These are phyloP conservation scores for Crotalus tigris DNA, from an alignment of 2,113 vertebrate genomes.

Conservation along the genomic window DNA sequence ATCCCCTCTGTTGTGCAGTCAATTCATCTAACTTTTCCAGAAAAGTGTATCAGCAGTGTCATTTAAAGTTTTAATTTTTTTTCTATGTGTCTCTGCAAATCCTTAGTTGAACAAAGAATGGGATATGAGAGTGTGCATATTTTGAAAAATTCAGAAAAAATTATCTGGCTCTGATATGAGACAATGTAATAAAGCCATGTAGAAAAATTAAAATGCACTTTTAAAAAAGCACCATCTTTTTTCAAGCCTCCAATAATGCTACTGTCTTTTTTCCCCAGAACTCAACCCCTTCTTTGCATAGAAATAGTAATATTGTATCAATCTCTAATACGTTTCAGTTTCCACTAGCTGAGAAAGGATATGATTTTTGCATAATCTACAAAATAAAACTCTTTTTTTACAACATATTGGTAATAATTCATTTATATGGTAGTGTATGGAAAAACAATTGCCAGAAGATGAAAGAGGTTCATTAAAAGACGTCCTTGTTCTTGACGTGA, in stretches of 20 bases:
- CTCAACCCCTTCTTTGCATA: background rate
- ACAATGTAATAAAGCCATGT: background rate
- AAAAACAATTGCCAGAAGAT: constrained; percentile 13
- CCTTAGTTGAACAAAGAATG: background rate
- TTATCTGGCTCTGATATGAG: background rate
- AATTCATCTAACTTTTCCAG: background rate
- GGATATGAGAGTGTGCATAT: background rate
- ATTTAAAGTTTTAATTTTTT: background rate
- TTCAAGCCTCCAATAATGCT: accelerated
- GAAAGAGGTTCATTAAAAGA: constrained; percentile 5
- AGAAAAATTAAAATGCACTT: background rate
- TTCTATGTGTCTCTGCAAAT: background rate
- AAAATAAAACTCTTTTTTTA: constrained; percentile 39
- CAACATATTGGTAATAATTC: background rate
- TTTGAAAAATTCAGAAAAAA: background rate
- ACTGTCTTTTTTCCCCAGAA: background rate
- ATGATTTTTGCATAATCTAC: constrained; percentile 6
- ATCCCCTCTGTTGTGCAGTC: background rate
- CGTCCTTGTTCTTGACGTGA: background rate
- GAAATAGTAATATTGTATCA: background rate
- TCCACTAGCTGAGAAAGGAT: background rate
- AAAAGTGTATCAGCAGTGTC: background rate
- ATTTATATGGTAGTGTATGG: background rate
- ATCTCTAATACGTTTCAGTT: background rate
- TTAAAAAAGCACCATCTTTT: background rate